Conservation (phyloP, 1,140 invertebrate genomes). For the Brachionus rubens region DNA sequence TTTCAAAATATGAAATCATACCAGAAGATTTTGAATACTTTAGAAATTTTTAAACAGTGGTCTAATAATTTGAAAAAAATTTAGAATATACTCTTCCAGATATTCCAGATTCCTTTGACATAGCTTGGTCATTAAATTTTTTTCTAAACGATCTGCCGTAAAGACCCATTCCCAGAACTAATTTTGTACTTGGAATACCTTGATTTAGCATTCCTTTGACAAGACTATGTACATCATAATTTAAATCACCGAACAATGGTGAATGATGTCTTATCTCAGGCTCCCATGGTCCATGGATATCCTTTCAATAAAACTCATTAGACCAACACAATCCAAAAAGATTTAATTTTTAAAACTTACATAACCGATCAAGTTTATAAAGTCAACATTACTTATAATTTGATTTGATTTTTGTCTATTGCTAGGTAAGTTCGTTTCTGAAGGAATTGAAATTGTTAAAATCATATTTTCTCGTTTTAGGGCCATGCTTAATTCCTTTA, state of each 20-base stretch:
- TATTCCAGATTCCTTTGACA: constrained; percentile 68
- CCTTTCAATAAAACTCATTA: neutral
- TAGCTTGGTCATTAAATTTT: constrained; percentile 77
- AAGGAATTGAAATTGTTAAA: neutral
- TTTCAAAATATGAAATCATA: constrained; percentile 88
- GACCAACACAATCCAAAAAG: too few species aligned
- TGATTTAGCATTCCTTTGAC: constrained; percentile 67
- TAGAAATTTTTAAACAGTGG: neutral
- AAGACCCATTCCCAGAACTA: constrained; percentile 79
- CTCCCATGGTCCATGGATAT: constrained; percentile 92
- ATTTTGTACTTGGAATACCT: constrained; percentile 74
- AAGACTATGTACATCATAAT: constrained; percentile 49
- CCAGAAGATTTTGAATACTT: constrained; percentile 79
- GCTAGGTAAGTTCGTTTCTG: neutral
- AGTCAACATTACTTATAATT: constrained; percentile 18
- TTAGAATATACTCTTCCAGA: constrained; percentile 14
- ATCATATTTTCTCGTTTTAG: neutral
- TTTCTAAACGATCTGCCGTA: constrained; percentile 82
- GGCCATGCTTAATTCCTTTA: neutral
- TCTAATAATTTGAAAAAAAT: neutral
- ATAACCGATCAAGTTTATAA: constrained; percentile 5
- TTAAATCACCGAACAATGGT: constrained; percentile 53
- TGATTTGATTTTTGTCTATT: neutral
- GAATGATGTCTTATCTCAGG: constrained; percentile 70
- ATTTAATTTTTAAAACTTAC: neutral